Conservation (phyloP, 23 tunicate genomes). For the Oikopleura dioica region DNA sequence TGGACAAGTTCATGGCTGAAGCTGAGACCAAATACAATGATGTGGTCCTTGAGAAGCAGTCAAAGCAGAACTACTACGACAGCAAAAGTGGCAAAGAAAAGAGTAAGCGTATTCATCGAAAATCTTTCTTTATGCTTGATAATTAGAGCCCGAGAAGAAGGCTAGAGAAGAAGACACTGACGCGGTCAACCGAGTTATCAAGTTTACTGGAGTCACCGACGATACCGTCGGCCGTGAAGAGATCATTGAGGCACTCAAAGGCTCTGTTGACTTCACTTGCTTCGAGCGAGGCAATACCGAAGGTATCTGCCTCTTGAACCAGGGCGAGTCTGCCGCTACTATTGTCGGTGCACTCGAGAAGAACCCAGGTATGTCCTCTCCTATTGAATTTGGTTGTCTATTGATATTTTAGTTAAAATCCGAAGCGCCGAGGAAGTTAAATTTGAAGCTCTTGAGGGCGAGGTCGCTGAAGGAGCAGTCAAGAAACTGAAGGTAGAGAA, state of each 20-base stretch:
- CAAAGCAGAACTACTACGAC: slow-evolving; percentile 21
- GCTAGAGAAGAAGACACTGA: neutral
- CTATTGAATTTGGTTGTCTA: neutral
- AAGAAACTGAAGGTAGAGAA: too few relatives aligned
- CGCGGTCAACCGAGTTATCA: neutral
- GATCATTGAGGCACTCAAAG: neutral
- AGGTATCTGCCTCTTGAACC: neutral
- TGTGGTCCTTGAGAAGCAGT: slow-evolving; percentile 32
- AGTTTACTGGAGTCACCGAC: neutral
- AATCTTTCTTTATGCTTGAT: neutral
- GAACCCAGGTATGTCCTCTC: neutral
- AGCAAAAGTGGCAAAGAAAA: neutral
- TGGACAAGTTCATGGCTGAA: slow-evolving; percentile 41
- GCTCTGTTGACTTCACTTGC: neutral
- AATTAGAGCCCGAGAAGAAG: too few relatives aligned
- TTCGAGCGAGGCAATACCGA: neutral
- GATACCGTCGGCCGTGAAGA: neutral
- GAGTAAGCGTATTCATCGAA: neutral
- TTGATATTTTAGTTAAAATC: neutral
- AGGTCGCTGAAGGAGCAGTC: neutral
- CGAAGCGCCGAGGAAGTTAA: neutral
- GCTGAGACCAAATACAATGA: slow-evolving; percentile 66
- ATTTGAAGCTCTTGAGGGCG: neutral
- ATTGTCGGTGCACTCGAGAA: neutral
- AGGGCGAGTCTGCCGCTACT: neutral